Percentiles rank a stretch among this genome's conserved stretches.
phyloP scores from a whole-genome alignment of 2,113 vertebrate genomes.

The Solea solea region DNA sequence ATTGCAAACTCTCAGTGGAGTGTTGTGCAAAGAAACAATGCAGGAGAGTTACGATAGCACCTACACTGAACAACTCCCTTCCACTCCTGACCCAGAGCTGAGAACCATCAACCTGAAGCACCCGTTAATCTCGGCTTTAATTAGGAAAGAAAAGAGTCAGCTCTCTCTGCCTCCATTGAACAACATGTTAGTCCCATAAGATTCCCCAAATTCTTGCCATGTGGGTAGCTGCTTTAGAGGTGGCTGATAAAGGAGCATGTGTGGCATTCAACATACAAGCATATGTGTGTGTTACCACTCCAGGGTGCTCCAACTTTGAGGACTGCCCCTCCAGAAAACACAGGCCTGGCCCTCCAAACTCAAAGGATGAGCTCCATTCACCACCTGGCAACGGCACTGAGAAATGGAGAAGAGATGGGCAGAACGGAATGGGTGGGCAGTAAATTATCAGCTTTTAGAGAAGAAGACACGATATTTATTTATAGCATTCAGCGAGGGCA shows the following conservation, averaged over 20 bases:
- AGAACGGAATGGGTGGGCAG: slow-evolving; percentile 70
- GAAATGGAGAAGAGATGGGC: slow-evolving; percentile 79
- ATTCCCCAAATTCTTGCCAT: slow-evolving; percentile 28
- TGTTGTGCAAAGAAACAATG: too few species aligned
- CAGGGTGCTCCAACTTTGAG: slow-evolving; percentile 81
- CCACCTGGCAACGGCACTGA: slow-evolving; percentile 72
- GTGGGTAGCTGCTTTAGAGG: slow-evolving; percentile 39
- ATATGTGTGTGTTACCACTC: slow-evolving; percentile 71
- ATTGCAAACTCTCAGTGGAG: background rate
- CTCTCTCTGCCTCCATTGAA: slow-evolving; percentile 14
- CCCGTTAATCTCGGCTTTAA: slow-evolving; percentile 41
- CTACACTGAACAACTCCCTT: background rate
- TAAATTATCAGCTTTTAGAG: slow-evolving; percentile 79
- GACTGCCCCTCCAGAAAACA: slow-evolving; percentile 77
- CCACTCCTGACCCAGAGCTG: slow-evolving; percentile 21
- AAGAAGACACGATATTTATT: slow-evolving; percentile 79
- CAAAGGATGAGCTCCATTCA: slow-evolving; percentile 74
- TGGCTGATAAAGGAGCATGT: slow-evolving; percentile 68
- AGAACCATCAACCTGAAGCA: slow-evolving; percentile 48
- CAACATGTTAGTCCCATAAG: slow-evolving; percentile 26
- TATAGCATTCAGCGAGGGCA: slow-evolving; percentile 74
- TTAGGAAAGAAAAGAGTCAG: slow-evolving; percentile 47
- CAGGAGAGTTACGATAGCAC: background rate
- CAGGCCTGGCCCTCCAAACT: slow-evolving; percentile 76
- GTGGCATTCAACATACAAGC: slow-evolving; percentile 63